Base-by-base conservation (phyloP, 2,888 invertebrate species). In the Microchrysa polita region DNA sequence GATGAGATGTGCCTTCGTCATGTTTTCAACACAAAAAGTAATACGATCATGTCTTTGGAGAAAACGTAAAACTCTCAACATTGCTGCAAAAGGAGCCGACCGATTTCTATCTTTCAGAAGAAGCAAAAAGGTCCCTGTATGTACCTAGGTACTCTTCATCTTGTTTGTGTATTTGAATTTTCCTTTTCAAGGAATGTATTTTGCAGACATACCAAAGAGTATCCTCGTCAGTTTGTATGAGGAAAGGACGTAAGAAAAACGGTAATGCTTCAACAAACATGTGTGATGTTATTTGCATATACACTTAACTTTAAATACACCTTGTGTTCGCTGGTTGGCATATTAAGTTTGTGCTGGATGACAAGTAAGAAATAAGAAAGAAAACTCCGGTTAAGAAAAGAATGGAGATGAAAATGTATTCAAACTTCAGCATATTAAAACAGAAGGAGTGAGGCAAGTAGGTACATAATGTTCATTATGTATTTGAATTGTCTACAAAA, bases 251-350 rank as follows among this genome's bases (percentile, higher is more conserved):
- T 7, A 34, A 34, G 7, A 34, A 34, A 34, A 34, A 34, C 27
- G 27, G 27, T 34, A 34, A 34, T 5, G 27, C 27, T 9, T 34
- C 5, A 40, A 52, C 14, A 52, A 16, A 52, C n/a, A 27, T 34
- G 9, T 65, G 65, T 65, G 65, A 65, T 14, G 44, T 7, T 44
- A 65, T 65, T 65, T 65, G 48, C 65, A 65, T 65, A 61, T 61
- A 1, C 48, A 65, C 23, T 22, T 65, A 12, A 23, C 65, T 12
- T 65, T 65, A 65, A 65, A 65, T 65, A 65, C 65, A 65, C n/a
- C 22, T 48, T 44, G 23, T 65, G 65, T 65, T n/a, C n/a, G 48
- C 10, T n/a, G 65, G 65, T 48, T 65, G 48, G 65, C 48, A 65
- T 65, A 65, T 65, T 65, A 65, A 65, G 23, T 65, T 65, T 65